Conservation (phyloP, 1,140 invertebrate genomes). For the Diabrotica undecimpunctata region DNA sequence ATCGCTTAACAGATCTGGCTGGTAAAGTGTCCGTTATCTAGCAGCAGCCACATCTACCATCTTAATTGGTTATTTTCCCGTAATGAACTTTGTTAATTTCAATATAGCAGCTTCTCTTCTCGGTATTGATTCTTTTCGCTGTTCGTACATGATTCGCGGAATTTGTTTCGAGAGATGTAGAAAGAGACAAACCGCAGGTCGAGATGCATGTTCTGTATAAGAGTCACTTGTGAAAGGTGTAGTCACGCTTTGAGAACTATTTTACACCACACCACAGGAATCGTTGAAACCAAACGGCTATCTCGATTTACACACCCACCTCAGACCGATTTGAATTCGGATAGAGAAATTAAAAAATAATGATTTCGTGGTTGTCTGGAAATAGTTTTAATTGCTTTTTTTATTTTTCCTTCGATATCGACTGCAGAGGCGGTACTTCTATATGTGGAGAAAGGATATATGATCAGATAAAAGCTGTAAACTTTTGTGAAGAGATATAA, state of each 20-base stretch:
- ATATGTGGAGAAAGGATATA: too few relatives aligned
- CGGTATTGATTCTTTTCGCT: neutral
- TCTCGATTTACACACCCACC: conserved; percentile 1
- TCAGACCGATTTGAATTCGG: neutral
- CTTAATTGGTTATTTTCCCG: neutral
- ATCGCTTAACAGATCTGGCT: too few relatives aligned
- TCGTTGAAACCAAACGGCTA: neutral
- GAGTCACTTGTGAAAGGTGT: neutral
- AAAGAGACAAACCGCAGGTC: neutral
- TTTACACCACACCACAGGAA: neutral
- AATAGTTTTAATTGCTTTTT: neutral
- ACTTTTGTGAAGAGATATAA: too few relatives aligned
- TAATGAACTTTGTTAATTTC: conserved; percentile 1
- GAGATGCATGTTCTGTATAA: neutral
- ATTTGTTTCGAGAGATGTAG: conserved; percentile 2
- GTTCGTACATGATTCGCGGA: neutral
- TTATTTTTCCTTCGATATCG: neutral
- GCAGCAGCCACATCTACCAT: neutral
- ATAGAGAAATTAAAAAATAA: conserved; percentile 1
- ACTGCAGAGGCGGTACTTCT: too few relatives aligned
- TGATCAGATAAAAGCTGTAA: too few relatives aligned
- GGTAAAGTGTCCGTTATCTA: neutral
- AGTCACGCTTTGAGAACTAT: conserved; percentile 2
- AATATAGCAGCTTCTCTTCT: neutral
- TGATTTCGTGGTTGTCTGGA: neutral